phyloP scores from a whole-genome alignment of 2,797 vertebrate genomes.

The Graptemys geographica region DNA sequence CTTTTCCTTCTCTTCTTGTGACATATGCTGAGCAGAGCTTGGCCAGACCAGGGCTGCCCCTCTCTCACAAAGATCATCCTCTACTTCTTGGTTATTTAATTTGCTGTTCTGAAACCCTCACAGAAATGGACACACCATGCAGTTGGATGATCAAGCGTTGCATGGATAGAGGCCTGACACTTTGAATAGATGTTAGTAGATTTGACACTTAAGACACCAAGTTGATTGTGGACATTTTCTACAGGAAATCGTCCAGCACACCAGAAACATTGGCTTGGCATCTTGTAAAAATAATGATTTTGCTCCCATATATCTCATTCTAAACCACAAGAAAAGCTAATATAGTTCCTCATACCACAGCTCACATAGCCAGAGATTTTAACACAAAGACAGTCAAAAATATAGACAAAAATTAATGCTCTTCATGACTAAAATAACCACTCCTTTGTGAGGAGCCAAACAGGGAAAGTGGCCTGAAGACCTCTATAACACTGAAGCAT shows the following conservation, averaged over 20 bases:
- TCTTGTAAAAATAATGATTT: not conserved
- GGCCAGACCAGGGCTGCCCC: not conserved
- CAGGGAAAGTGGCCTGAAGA: not conserved
- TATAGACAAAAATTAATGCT: not conserved
- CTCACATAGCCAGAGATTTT: not conserved
- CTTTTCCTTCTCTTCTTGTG: not conserved
- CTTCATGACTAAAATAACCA: not conserved
- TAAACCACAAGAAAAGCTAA: not conserved
- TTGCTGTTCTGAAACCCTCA: not conserved
- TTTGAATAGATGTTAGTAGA: not conserved
- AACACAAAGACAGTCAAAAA: not conserved
- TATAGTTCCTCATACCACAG: not conserved
- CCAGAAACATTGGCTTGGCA: not conserved
- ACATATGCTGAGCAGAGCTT: not conserved
- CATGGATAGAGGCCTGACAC: not conserved
- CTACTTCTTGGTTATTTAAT: not conserved
- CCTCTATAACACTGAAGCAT: not conserved
- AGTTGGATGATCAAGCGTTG: not conserved
- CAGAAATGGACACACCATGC: not conserved
- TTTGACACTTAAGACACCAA: not conserved
- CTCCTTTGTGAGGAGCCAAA: not conserved
- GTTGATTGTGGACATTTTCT: not conserved
- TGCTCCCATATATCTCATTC: not conserved
- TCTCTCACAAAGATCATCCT: not conserved
- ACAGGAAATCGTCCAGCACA: not conserved